Evolutionary conservation across 2,797 vertebrate species (phyloP).

Genomic region (Molothrus aeneus): DNA sequence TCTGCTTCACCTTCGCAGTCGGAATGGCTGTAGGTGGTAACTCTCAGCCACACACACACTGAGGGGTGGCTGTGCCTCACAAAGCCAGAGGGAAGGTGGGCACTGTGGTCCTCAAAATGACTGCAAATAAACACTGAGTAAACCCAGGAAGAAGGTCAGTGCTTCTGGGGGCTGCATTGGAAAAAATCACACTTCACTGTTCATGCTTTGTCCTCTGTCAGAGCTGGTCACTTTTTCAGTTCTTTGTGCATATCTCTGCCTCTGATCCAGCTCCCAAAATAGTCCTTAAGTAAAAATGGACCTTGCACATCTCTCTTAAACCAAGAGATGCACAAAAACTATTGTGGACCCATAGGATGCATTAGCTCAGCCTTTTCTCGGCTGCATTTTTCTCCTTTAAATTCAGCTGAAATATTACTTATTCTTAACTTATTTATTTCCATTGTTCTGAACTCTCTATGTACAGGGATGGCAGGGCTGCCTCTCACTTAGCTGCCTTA

Average conservation of each 20-base stretch:
- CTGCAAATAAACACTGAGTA: neutral
- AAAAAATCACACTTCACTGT: neutral
- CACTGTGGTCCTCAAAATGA: neutral
- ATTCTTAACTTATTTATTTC: neutral
- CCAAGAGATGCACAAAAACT: neutral
- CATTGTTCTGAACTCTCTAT: neutral
- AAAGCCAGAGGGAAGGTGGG: neutral
- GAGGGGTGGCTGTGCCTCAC: neutral
- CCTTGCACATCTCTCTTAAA: neutral
- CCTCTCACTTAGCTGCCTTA: neutral
- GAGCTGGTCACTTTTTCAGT: neutral
- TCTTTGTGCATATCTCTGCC: neutral
- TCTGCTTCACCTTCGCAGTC: neutral
- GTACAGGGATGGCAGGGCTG: neutral
- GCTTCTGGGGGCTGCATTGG: neutral
- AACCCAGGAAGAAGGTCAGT: neutral
- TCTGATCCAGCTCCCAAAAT: neutral
- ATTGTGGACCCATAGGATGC: neutral
- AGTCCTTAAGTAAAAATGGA: neutral
- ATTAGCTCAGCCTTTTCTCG: neutral
- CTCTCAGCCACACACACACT: accelerated
- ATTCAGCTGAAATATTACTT: neutral
- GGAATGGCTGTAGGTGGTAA: neutral
- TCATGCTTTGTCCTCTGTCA: neutral
- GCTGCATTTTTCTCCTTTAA: neutral